Conservation (phyloP, 2,888 invertebrate genomes). For the Scelioninae gen. 1 region DNA sequence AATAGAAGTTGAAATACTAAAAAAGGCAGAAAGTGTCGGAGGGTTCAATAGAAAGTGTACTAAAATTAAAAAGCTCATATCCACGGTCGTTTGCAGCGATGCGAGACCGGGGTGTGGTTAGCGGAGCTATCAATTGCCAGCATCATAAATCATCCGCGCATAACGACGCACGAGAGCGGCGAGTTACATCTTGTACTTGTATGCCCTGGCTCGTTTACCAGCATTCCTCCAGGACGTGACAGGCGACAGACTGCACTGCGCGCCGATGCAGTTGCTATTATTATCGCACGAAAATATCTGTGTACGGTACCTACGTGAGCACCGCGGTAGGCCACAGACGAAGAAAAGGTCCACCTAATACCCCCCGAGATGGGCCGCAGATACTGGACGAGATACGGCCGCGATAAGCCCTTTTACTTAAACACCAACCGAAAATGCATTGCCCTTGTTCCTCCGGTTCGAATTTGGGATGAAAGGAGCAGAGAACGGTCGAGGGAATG, state of each 20-base stretch:
- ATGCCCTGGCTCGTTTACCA: conserved; percentile 56
- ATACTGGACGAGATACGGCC: conserved; percentile 56
- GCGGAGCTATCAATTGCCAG: conserved; percentile 58
- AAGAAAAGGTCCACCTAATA: conserved; percentile 71
- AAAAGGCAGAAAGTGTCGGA: conserved; percentile 21
- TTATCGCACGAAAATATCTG: conserved; percentile 64
- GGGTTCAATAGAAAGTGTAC: conserved; percentile 23
- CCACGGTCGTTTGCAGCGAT: conserved; percentile 47
- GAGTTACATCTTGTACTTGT: conserved; percentile 64
- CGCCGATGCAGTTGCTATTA: conserved; percentile 57
- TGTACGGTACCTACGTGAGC: conserved; percentile 59
- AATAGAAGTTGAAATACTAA: conserved; percentile 30
- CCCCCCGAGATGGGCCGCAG: conserved; percentile 54
- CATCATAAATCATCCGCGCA: conserved; percentile 65
- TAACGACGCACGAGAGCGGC: conserved; percentile 60
- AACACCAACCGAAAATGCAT: conserved; percentile 66
- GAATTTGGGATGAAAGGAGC: conserved; percentile 53
- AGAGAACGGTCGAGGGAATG: conserved; percentile 6
- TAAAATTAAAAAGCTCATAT: conserved; percentile 51
- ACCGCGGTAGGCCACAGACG: conserved; percentile 69
- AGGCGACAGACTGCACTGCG: conserved; percentile 55
- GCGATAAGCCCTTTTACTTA: conserved; percentile 67
- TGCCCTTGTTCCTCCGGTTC: conserved; percentile 57
- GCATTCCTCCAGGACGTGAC: conserved; percentile 58
- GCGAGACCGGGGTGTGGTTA: conserved; percentile 61